Conservation (phyloP, 2,113 vertebrate species). For the Rattus norvegicus region DNA sequence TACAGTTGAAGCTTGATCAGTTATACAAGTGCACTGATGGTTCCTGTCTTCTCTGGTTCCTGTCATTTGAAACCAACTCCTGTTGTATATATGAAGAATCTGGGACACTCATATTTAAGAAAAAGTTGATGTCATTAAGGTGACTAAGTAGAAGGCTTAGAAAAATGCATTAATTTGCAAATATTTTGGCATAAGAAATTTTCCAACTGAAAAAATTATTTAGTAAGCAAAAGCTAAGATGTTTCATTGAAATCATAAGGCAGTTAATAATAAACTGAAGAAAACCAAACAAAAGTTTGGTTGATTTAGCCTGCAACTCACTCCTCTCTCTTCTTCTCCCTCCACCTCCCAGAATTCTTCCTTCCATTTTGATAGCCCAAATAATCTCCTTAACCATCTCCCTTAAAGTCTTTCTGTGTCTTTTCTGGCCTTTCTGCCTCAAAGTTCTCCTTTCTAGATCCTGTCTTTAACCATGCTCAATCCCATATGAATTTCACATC, state of each 20-base stretch:
- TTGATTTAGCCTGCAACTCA: background rate
- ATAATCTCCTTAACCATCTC: background rate
- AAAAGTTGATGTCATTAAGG: constrained; percentile 49
- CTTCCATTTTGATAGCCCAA: background rate
- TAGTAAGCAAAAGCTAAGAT: constrained; percentile 58
- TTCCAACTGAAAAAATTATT: constrained; percentile 66
- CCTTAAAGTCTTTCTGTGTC: background rate
- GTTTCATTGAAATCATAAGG: constrained; percentile 63
- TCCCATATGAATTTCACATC: background rate
- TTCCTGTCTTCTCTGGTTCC: background rate
- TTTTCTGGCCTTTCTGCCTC: background rate
- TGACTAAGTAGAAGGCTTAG: constrained; percentile 45
- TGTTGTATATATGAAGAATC: constrained; percentile 48
- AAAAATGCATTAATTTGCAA: constrained; percentile 57
- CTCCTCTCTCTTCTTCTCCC: background rate
- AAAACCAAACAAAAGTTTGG: constrained; percentile 48
- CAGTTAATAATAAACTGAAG: constrained; percentile 60
- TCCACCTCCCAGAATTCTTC: background rate
- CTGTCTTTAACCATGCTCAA: background rate
- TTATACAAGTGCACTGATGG: constrained; percentile 39
- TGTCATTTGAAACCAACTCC: constrained; percentile 44
- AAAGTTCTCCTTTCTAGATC: background rate
- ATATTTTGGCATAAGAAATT: constrained; percentile 54
- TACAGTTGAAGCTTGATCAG: constrained; percentile 36
- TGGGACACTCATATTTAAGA: constrained; percentile 44